A percentile compares a stretch with the other conserved stretches of the same genome.
These are phyloP conservation scores for Orgyia antiqua DNA, from an alignment of 2,888 invertebrate species.

Conservation along the genomic window DNA sequence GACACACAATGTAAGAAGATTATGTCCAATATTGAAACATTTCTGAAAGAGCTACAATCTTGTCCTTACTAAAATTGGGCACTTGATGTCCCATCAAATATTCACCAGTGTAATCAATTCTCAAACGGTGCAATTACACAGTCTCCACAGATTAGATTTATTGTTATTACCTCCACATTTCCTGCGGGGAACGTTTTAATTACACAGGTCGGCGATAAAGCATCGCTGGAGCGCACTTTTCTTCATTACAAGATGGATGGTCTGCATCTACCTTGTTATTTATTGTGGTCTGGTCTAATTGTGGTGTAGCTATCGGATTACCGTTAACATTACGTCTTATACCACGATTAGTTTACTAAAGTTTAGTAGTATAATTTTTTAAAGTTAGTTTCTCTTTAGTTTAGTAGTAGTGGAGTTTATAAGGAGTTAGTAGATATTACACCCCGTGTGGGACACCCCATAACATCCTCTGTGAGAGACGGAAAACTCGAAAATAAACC, in stretches of 20 bases:
- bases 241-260: conserved; percentile 76
- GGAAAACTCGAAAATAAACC: too few relatives aligned
- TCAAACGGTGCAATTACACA: conserved; percentile 32
- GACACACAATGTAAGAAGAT: too few relatives aligned
- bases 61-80: too few relatives aligned
- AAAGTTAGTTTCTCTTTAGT: too few relatives aligned
- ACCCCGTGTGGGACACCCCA: too few relatives aligned
- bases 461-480: too few relatives aligned
- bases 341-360: too few relatives aligned
- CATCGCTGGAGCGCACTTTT: conserved; percentile 75
- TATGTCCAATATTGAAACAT: too few relatives aligned
- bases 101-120: conserved; percentile 24
- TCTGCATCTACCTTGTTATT: conserved; percentile 53
- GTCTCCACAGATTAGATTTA: conserved; percentile 59
- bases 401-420: background rate
- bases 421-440: background rate
- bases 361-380: too few relatives aligned
- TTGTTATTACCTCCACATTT: conserved; percentile 75
- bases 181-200: conserved; percentile 77
- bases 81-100: conserved; percentile 21
- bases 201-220: conserved; percentile 76
- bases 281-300: conserved; percentile 50
- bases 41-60: too few relatives aligned
- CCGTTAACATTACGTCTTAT: background rate
- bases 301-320: conserved; percentile 24